Evolutionary conservation across 2,888 invertebrate genomes (phyloP).

Genomic region (Rhaphigaster nebulosa): DNA sequence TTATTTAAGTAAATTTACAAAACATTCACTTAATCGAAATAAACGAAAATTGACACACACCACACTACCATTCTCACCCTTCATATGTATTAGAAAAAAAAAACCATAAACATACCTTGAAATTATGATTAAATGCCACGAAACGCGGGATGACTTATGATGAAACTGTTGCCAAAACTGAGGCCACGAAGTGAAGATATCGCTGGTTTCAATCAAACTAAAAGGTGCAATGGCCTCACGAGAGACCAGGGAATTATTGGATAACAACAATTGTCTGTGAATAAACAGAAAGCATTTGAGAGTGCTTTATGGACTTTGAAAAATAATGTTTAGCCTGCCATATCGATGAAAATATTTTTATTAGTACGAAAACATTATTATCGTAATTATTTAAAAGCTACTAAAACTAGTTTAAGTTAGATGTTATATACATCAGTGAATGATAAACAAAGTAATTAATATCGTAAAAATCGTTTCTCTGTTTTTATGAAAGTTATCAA

Average conservation of each 20-base stretch:
- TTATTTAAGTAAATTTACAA: too few relatives aligned
- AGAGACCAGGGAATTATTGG: not conserved
- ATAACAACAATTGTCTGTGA: not conserved
- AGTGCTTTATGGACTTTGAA: not conserved
- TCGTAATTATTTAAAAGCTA: too few relatives aligned
- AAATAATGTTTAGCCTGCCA: not conserved
- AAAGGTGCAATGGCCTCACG: not conserved
- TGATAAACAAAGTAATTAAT: too few relatives aligned
- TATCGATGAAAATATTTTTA: not conserved
- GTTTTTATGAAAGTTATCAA: too few relatives aligned
- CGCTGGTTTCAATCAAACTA: not conserved
- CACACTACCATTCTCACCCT: too few relatives aligned
- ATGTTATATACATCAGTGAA: too few relatives aligned
- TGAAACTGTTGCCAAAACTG: not conserved
- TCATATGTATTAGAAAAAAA: not conserved
- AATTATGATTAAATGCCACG: not conserved
- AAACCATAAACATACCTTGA: not conserved
- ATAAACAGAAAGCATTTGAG: not conserved
- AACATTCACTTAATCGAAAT: too few relatives aligned
- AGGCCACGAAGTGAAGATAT: not conserved
- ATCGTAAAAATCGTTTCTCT: too few relatives aligned
- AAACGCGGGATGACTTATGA: not conserved
- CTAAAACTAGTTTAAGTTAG: not conserved
- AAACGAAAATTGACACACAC: too few relatives aligned
- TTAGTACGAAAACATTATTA: not conserved